Conservation (phyloP, 1,140 invertebrate species). For the Drosophila repleta region DNA sequence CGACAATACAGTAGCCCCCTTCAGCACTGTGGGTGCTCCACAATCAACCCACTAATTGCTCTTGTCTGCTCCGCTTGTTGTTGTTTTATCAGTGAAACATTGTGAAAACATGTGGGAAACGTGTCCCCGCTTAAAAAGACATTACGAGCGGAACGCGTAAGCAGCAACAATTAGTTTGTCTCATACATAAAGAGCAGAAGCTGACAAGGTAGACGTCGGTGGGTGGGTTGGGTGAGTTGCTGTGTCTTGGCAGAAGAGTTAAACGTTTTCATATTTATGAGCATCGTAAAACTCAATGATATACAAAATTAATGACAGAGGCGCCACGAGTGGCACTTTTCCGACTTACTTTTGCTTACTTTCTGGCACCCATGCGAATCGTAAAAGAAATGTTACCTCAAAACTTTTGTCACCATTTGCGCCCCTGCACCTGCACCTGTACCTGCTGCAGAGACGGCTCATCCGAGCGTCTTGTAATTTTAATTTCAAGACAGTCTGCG, state of each 20-base stretch:
- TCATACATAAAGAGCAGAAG: slow-evolving; percentile 41
- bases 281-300: slow-evolving; percentile 83
- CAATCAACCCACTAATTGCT: slow-evolving; percentile 38
- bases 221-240: not conserved
- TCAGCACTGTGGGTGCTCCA: slow-evolving; percentile 12
- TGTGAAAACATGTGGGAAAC: slow-evolving; percentile 76
- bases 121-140: slow-evolving; percentile 79
- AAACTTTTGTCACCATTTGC: slow-evolving; percentile 66
- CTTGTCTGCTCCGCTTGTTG: slow-evolving; percentile 12
- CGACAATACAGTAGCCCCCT: slow-evolving; percentile 1
- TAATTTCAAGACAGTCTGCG: slow-evolving; percentile 75
- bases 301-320: slow-evolving; percentile 83
- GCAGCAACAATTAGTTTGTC: slow-evolving; percentile 80
- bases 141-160: slow-evolving; percentile 67
- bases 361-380: slow-evolving; percentile 67
- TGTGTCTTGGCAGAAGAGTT: slow-evolving; percentile 60
- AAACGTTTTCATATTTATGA: slow-evolving; percentile 83
- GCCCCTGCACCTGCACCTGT: slow-evolving; percentile 19
- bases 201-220: slow-evolving; percentile 3
- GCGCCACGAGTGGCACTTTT: slow-evolving; percentile 66
- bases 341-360: slow-evolving; percentile 47
- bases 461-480: slow-evolving; percentile 77
- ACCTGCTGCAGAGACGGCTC: slow-evolving; percentile 6
- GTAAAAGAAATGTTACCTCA: slow-evolving; percentile 80
- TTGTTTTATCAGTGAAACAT: slow-evolving; percentile 70